A percentile compares a stretch with the other conserved stretches of the same genome.
phyloP scores from a whole-genome alignment of 2,797 vertebrate genomes.

The Crax fasciolata region DNA sequence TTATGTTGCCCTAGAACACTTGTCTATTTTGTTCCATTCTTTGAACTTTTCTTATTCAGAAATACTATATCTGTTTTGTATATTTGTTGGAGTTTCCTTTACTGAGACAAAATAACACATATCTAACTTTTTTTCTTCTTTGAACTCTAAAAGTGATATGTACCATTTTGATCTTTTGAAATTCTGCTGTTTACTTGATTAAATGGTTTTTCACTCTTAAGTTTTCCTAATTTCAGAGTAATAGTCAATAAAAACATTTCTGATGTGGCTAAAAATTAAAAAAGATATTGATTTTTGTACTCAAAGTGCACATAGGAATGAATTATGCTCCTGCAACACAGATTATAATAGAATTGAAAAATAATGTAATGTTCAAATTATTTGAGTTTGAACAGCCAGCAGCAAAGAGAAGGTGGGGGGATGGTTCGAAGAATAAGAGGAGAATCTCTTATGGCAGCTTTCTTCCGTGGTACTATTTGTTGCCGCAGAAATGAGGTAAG shows the following conservation, averaged over 20 bases:
- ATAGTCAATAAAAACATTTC: neutral
- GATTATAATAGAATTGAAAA: neutral
- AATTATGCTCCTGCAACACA: neutral
- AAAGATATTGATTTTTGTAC: neutral
- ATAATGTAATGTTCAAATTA: neutral
- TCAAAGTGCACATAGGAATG: neutral
- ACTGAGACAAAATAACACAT: constrained; percentile 20
- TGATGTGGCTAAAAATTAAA: neutral
- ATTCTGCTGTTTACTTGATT: constrained; percentile 51
- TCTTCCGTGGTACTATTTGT: constrained; percentile 35
- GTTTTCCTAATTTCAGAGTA: constrained; percentile 35
- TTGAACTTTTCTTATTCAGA: neutral
- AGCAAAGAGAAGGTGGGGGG: neutral
- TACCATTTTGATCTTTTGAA: constrained; percentile 57
- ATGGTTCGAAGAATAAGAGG: constrained; percentile 19
- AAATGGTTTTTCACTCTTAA: constrained; percentile 13
- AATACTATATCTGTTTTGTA: constrained; percentile 2
- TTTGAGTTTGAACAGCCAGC: neutral
- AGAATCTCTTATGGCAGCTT: constrained; percentile 57
- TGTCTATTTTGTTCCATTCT: neutral
- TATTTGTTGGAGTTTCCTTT: constrained; percentile 7
- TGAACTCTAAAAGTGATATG: neutral
- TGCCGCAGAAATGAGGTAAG: constrained; percentile 53
- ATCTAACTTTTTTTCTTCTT: constrained; percentile 39
- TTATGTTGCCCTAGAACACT: neutral